Conservation (phyloP, 2,888 invertebrate species). For the Syritta pipiens region DNA sequence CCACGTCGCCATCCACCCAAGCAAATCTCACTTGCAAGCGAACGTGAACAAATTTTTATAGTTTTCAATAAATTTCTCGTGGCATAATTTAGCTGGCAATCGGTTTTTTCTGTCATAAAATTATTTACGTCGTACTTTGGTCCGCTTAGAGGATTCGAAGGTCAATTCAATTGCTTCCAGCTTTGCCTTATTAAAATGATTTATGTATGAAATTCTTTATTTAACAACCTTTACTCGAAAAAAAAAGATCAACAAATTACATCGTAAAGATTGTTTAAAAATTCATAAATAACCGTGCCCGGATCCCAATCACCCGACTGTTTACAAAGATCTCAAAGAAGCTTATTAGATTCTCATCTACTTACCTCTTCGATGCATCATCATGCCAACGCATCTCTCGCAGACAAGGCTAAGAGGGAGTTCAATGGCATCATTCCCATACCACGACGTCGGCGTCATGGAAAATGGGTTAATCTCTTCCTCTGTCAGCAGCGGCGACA, state of each 20-base stretch:
- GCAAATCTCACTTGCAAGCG: no score
- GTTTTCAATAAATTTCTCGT: no score
- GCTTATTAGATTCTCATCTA: background rate
- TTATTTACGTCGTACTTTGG: background rate
- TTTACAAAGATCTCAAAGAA: constrained; percentile 12
- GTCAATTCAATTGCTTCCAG: background rate
- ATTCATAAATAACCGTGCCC: constrained; percentile 7
- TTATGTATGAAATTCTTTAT: no score
- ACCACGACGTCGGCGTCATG: background rate
- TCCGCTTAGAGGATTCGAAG: background rate
- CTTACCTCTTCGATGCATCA: background rate
- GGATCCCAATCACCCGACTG: background rate
- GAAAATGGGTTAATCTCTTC: constrained; percentile 26
- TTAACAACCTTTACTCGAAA: background rate
- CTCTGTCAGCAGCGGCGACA: background rate
- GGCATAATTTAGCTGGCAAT: background rate
- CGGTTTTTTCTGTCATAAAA: background rate
- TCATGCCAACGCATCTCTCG: background rate
- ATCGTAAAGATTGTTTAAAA: constrained; percentile 21
- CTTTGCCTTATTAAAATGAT: background rate
- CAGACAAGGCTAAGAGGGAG: background rate
- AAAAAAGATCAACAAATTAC: constrained; percentile 14
- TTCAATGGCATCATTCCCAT: constrained; percentile 1
- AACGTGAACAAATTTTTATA: no score
- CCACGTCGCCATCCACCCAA: no score